Evolutionary conservation across 1,140 invertebrate genomes (phyloP), one percentile per base, ranked within the genome.

Genomic region (Musca domestica): DNA sequence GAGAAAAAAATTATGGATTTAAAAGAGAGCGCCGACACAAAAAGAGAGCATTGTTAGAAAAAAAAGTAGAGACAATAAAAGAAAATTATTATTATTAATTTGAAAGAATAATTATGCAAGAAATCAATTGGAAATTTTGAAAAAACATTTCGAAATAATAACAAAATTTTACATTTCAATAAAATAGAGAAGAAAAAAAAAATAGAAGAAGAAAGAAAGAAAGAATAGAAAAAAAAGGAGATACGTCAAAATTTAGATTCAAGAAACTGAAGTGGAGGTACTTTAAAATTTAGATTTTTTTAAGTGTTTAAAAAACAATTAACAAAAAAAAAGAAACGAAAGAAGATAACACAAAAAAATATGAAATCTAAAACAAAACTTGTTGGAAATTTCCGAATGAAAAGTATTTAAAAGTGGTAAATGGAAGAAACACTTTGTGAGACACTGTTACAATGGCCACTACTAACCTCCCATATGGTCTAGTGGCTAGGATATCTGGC

Each of bases 401-500:
- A 15, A 61, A 61, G 56, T 61, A 61, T 61, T 61, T 61, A 61
- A 61, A 61, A 61, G 34, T 41, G 34, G 34, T 41, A 9, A 41
- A 41, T 41, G 34, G 34, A 41, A 41, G 4, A 41, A 41, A 41
- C 34, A 41, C 12, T 41, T 41, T 5, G 34, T 41, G 34, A 41
- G 34, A 41, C 34, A 41, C 34, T 41, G 34, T 7, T 41, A 41
- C 5, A 41, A 41, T 17, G 20, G 30, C 56, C 56, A 61, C 15
- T 12, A 61, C 34, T 17, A 61, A 61, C 22, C 67, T 82, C 81
- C 84, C 83, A 82, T 84, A 84, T 83, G 82, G 83, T 84, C 88
- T 90, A 89, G 88, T 89, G 87, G 86, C 85, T 88, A 88, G 87
- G 87, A 87, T 88, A 88, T 84, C 87, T 88, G 88, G 88, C 88